Base-by-base conservation (phyloP, 2,888 invertebrate species). In the Orthonychiurus folsomi region DNA sequence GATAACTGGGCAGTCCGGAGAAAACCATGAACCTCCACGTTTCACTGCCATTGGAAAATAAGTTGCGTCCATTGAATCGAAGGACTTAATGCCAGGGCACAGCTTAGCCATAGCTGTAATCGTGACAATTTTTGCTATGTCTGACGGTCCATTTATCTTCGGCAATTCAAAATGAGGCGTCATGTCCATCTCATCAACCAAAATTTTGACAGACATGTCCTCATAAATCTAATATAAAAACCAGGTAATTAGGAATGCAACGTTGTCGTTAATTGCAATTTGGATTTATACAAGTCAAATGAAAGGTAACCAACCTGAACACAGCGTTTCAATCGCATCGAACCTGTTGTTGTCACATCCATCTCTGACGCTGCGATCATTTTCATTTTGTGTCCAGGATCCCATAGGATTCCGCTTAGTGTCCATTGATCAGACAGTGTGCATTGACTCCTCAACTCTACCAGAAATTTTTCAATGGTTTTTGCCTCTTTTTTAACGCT, bases 331-430 rank as follows among this genome's bases (percentile, higher is more conserved):
- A 71, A 58, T 25, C 64, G 50, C 25, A 69, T 61, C 23, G 57
- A 47, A 21, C 71, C 71, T 59, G 37, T 66, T 3, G 62, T 54
- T 26, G 64, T 58, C 2, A 71, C 59, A 58, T 69, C 68, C 18
- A 66, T 56, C 64, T 69, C 69, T 9, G 67, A 71, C 20, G 63
- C 65, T 12, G 65, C 60, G 50, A 71, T 66, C 1, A 66, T 66
- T 59, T 69, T 69, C 60, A 66, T 63, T 60, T 67, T 69, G 18
- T 65, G 66, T 20, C 47, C 61, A 23, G 68, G 69, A 56, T 71
- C 71, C 68, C 69, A 71, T 20, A 66, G 57, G 20, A 71, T 68
- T 27, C 68, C 69, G 20, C 69, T 66, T 48, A 71, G 64, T 53
- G 63, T 69, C 71, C 71, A 71, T n/a, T 61, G 59, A 47, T 65